phyloP scores from a whole-genome alignment of 2,888 invertebrate genomes.

The Clusia tigrina region DNA sequence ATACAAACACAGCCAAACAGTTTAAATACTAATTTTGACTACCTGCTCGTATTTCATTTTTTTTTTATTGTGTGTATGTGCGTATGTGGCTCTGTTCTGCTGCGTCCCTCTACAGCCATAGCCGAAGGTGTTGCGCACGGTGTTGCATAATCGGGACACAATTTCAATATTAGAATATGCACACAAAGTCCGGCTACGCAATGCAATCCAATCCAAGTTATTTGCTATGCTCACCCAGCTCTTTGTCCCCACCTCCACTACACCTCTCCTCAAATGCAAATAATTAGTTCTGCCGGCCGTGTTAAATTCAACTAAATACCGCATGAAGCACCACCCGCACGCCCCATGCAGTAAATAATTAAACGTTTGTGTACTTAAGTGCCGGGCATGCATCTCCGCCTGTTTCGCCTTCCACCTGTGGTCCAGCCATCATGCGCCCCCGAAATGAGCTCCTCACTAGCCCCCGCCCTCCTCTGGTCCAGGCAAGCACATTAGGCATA shows the following conservation, averaged over 20 bases:
- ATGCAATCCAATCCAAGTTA: no score
- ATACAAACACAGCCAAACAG: conserved; percentile 12
- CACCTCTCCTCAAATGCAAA: conserved; percentile 20
- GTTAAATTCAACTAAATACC: conserved; percentile 33
- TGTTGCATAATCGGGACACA: no score
- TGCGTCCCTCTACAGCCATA: no score
- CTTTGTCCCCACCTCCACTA: no score
- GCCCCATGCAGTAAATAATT: conserved; percentile 18
- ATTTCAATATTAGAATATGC: no score
- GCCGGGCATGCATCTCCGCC: background rate
- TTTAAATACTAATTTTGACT: conserved; percentile 1
- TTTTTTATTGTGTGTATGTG: background rate
- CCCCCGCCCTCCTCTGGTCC: no score
- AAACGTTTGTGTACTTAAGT: conserved; percentile 9
- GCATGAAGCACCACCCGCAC: conserved; percentile 24
- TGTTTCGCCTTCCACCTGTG: background rate
- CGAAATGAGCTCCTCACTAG: background rate
- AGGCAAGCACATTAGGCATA: background rate
- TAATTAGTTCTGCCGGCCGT: conserved; percentile 28
- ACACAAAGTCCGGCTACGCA: no score
- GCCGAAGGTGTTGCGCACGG: no score
- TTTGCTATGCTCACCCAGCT: no score
- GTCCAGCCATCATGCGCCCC: background rate
- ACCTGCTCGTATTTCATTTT: background rate
- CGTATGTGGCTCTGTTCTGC: background rate